These are phyloP conservation scores for Bettongia penicillata DNA, from an alignment of 2,113 vertebrate genomes.

Conservation along the genomic window DNA sequence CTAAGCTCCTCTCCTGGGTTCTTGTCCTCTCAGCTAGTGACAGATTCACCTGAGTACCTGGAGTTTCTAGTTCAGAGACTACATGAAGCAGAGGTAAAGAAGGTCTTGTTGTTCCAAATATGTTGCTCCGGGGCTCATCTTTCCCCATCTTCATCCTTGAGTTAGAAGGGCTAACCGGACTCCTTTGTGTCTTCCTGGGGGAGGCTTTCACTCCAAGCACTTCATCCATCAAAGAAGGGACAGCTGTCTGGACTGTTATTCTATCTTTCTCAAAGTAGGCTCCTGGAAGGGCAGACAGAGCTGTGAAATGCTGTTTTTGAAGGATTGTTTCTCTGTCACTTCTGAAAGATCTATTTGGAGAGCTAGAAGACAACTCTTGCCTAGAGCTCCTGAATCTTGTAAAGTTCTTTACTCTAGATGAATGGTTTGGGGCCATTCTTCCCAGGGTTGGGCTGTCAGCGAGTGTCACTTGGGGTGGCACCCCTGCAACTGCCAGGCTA, in stretches of 20 bases:
- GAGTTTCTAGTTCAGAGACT: not conserved
- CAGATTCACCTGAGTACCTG: slow-evolving; percentile 10
- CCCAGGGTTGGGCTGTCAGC: not conserved
- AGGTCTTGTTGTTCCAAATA: not conserved
- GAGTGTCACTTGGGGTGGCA: not conserved
- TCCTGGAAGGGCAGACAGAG: not conserved
- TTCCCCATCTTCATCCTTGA: not conserved
- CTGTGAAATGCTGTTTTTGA: not conserved
- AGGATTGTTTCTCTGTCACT: not conserved
- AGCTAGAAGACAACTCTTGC: not conserved
- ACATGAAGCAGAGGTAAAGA: slow-evolving; percentile 22
- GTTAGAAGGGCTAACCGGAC: not conserved
- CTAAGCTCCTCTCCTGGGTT: not conserved
- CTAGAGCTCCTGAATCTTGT: not conserved
- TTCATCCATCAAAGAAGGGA: not conserved
- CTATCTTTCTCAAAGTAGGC: slow-evolving; percentile 1
- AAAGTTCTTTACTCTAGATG: not conserved
- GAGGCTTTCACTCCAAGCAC: not conserved
- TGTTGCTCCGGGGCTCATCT: not conserved
- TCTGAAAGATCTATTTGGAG: not conserved
- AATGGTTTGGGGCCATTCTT: not conserved
- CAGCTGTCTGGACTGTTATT: not conserved
- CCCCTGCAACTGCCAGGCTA: not conserved
- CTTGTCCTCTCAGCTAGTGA: not conserved
- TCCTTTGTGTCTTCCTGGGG: not conserved